A percentile compares a stretch with the other conserved stretches of the same genome.
phyloP scores from a whole-genome alignment of 2,113 vertebrate genomes.

The Neodontobutis hainanensis region DNA sequence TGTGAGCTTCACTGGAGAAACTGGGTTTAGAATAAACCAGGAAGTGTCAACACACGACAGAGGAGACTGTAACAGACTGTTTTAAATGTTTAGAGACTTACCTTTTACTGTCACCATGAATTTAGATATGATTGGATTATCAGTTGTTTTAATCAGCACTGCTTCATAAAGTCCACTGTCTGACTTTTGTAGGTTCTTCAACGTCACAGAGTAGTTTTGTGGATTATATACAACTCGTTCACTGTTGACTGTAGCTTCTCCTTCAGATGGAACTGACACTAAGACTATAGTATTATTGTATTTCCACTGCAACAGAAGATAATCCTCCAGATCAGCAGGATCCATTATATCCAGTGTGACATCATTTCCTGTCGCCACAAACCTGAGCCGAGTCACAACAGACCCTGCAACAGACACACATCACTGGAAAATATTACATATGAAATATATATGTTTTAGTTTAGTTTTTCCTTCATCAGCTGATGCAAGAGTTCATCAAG shows the following conservation, averaged over 20 bases:
- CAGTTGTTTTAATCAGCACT: fast-evolving
- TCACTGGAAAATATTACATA: too few species aligned
- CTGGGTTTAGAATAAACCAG: neutral
- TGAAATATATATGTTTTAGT: too few species aligned
- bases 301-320: fast-evolving
- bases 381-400: neutral
- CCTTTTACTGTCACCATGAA: neutral
- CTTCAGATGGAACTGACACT: fast-evolving
- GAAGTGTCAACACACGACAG: too few species aligned
- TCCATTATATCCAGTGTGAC: neutral
- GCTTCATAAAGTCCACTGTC: constrained; percentile 36
- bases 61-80: too few species aligned
- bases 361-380: constrained; percentile 16
- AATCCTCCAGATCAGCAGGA: neutral
- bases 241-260: fast-evolving
- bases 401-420: neutral
- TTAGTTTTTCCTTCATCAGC: too few species aligned
- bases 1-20: too few species aligned
- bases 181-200: constrained; percentile 8
- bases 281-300: neutral
- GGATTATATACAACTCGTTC: neutral
- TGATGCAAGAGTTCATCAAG: too few species aligned
- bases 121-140: fast-evolving
- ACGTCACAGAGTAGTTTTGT: neutral
- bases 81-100: too few species aligned